A percentile compares a stretch with the other conserved stretches of the same genome.
These are phyloP conservation scores for Brachionichthys hirsutus DNA, from an alignment of 2,113 vertebrate species.

Conservation along the genomic window DNA sequence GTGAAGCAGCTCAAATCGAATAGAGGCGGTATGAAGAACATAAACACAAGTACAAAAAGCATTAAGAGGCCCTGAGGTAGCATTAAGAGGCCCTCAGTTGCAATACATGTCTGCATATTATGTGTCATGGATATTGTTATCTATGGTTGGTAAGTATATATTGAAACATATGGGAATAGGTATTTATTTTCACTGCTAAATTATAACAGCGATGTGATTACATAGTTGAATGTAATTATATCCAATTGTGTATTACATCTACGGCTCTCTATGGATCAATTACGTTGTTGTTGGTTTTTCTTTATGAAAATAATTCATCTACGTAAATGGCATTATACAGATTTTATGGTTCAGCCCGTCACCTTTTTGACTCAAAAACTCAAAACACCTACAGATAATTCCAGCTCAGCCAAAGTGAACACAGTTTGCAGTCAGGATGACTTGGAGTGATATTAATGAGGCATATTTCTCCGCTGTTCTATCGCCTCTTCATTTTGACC, in stretches of 20 bases:
- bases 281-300: neutral
- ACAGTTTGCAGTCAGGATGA: slow-evolving; percentile 37
- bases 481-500: slow-evolving; percentile 50
- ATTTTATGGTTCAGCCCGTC: neutral
- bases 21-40: neutral
- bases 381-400: slow-evolving; percentile 8
- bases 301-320: neutral
- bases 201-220: no score
- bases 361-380: neutral
- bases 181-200: no score
- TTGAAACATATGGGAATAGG: no score
- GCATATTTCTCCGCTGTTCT: slow-evolving; percentile 47
- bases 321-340: neutral
- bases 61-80: neutral
- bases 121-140: no score
- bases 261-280: no score
- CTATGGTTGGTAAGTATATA: no score
- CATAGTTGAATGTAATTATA: no score
- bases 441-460: slow-evolving; percentile 59
- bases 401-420: neutral
- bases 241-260: no score
- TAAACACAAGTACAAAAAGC: neutral
- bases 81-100: no score
- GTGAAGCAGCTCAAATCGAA: neutral
- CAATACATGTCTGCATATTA: neutral